phyloP scores from a whole-genome alignment of 2,113 vertebrate genomes.

The Chiloscyllium plagiosum region DNA sequence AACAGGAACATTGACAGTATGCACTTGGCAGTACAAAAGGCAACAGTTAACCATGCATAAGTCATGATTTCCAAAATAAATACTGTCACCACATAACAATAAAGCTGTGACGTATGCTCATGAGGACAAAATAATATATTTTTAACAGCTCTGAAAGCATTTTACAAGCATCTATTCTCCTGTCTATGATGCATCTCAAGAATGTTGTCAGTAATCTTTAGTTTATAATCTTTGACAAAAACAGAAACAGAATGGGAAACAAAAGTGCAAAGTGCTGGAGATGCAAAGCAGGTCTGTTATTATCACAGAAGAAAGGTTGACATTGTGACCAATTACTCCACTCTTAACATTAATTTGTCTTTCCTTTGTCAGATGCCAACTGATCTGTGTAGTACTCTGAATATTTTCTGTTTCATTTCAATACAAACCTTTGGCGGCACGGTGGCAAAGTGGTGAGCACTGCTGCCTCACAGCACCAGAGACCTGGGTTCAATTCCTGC shows the following conservation, averaged over 20 bases:
- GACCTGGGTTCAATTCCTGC: too few species aligned
- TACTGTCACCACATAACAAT: neutral
- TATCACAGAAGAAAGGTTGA: neutral
- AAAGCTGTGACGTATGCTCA: neutral
- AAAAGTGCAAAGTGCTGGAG: neutral
- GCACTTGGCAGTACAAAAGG: neutral
- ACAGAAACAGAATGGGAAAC: neutral
- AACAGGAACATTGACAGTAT: neutral
- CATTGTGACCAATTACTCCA: neutral
- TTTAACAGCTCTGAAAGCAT: constrained; percentile 8
- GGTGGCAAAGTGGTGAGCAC: too few species aligned
- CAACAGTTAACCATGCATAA: neutral
- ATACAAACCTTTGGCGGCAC: neutral
- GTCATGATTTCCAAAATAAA: neutral
- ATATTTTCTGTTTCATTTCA: neutral
- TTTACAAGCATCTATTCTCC: neutral
- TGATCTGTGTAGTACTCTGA: neutral
- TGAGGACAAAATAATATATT: neutral
- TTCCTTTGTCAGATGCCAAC: neutral
- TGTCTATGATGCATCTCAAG: neutral
- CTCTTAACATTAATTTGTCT: neutral
- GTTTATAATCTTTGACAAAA: neutral
- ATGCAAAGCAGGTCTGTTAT: neutral
- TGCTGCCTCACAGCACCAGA: too few species aligned
- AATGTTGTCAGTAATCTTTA: neutral